phyloP scores from a whole-genome alignment of 2,888 invertebrate species.

The Cetonia aurata region DNA sequence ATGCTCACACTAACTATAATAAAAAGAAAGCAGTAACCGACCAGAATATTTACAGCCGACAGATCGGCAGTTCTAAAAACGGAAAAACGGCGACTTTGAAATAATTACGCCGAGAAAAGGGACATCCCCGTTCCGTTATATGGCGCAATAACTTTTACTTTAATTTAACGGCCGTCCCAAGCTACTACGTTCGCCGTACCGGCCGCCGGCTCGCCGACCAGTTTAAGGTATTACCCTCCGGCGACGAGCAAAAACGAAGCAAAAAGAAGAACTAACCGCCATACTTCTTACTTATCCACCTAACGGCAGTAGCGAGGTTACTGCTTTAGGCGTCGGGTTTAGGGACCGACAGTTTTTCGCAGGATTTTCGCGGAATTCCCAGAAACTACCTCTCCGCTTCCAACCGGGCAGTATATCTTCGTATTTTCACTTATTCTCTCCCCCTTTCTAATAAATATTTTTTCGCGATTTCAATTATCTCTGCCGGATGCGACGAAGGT shows the following conservation, averaged over 20 bases:
- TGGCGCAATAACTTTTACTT: constrained; percentile 32
- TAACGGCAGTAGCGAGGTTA: background rate
- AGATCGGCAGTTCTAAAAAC: background rate
- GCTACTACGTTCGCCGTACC: background rate
- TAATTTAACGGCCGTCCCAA: constrained; percentile 31
- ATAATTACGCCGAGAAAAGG: constrained; percentile 28
- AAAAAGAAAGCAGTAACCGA: background rate
- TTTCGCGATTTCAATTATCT: too few relatives aligned
- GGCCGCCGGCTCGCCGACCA: constrained; percentile 12
- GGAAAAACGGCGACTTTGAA: constrained; percentile 29
- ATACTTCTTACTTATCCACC: constrained; percentile 35
- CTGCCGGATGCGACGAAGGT: too few relatives aligned
- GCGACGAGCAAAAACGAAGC: background rate
- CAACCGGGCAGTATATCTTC: constrained; percentile 6
- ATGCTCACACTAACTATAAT: too few relatives aligned
- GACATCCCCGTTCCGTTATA: constrained; percentile 4
- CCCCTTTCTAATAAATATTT: too few relatives aligned
- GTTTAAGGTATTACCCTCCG: constrained; percentile 37
- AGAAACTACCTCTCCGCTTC: background rate
- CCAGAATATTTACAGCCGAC: background rate
- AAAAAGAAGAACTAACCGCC: constrained; percentile 28
- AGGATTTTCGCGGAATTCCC: constrained; percentile 20
- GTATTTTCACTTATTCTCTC: constrained; percentile 22
- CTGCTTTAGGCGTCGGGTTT: background rate
- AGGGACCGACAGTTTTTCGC: constrained; percentile 14